These are phyloP conservation scores for Equus quagga DNA, from an alignment of 2,113 vertebrate genomes.

Conservation along the genomic window DNA sequence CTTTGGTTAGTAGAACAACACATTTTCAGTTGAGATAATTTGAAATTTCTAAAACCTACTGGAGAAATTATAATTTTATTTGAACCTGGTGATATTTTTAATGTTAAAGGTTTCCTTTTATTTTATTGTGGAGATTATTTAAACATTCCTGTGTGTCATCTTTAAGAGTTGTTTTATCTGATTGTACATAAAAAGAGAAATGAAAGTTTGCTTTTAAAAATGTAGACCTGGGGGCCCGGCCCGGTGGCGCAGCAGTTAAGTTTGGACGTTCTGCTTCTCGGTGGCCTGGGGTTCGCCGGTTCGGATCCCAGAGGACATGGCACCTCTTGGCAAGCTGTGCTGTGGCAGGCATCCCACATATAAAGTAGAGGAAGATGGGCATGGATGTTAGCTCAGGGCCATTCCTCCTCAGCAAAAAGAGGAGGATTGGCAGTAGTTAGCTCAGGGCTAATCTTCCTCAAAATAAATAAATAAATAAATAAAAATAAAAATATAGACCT, in stretches of 20 bases:
- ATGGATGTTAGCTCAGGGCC: too few species aligned
- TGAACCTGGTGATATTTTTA: constrained; percentile 9
- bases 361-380: too few species aligned
- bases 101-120: neutral
- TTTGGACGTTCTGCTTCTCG: too few species aligned
- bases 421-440: too few species aligned
- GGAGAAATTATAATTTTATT: neutral
- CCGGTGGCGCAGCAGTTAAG: too few species aligned
- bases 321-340: too few species aligned
- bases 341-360: too few species aligned
- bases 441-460: too few species aligned
- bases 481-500: neutral
- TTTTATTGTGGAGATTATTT: constrained; percentile 37
- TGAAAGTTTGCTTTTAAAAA: constrained; percentile 59
- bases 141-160: neutral
- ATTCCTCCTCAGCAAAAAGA: too few species aligned
- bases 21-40: constrained; percentile 14
- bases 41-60: constrained; percentile 45
- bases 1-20: constrained; percentile 26
- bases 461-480: too few species aligned
- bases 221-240: neutral
- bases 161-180: constrained; percentile 28
- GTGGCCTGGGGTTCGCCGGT: too few species aligned
- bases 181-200: constrained; percentile 31
- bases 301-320: too few species aligned